Evolutionary conservation across 2,888 invertebrate genomes (phyloP), one percentile per base, ranked within the genome.

Genomic region (Podabrus alpinus): DNA sequence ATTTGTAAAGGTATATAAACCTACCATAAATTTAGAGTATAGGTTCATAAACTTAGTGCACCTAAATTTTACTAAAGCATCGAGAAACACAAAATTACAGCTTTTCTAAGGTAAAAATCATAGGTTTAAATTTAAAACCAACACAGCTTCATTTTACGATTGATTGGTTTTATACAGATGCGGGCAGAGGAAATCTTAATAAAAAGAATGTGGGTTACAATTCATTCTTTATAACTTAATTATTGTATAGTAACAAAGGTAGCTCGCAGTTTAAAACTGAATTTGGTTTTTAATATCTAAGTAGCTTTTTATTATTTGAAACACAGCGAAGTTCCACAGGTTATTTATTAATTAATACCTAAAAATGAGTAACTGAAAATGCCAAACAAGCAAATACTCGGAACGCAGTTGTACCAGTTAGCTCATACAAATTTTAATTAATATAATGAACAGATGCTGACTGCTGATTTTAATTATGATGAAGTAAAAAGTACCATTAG

Each of bases 401-500:
- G 45, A 45, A 45, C 45, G 45, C 45, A n/a, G 62, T 19, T 64
- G 16, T 21, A 19, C 61, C 62, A 15, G 21, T 21, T 17, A 64
- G 62, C 62, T 67, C 29, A 71, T 71, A 60, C 66, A 59, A 11
- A 11, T 71, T 71, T 25, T 25, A 59, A 71, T 71, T 67, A 71
- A 71, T 71, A 59, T 71, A 71, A 71, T 61, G 67, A 71, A 60
- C 59, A 59, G 66, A 24, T 71, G 71, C 71, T 71, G 59, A 71
- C 66, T 64, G 62, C 66, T 67, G 59, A 16, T 67, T 71, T 66
- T 67, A 71, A 67, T 66, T 71, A 25, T 24, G 19, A 66, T 60
- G 24, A 60, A 59, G 24, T 59, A 24, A 64, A 71, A 71, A 71
- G 21, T 64, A 64, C 62, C 62, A 17, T 19, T 45, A 45, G 45